Base-by-base conservation (phyloP, 2,113 vertebrate genomes). In the Camelus bactrianus region DNA sequence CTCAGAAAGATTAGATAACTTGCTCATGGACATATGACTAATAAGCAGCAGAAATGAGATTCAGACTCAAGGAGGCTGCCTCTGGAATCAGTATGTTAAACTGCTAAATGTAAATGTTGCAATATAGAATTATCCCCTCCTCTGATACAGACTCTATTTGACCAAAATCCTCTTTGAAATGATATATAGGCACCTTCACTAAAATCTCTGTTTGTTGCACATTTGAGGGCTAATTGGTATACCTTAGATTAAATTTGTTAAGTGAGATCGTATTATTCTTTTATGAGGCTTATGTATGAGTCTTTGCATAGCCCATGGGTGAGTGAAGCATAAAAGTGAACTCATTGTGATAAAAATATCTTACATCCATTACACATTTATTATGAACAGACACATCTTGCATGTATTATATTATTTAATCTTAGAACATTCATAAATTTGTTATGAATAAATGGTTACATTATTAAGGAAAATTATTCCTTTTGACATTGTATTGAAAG, bases 231-330 rank as follows among this genome's bases (percentile, higher is more conserved):
- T 85, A 17, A 54, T 3, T 73, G 2, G 22, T 56, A 62, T 88
- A 81, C 91, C 65, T 93, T 95, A 81, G 60, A 77, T 91, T 65
- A 69, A 67, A 93, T 65, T 58, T 84, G 15, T 93, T 67, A 94
- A 64, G 11, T 91, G 35, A 84, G 54, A 85, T 64, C 26, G 91
- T 13, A 92, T 79, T 93, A 16, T 96, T 58, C 6, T 73, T 1
- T 8, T 80, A 6, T 67, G n/a, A 56, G 8, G 10, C 65, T 94
- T 58, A 79, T 5, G 5, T 42, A 56, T 72, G 69, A 79, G 28
- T 82, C 10, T 48, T 32, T 67, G 15, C 2, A 56, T 72, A 93
- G 9, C 6, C 3, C 26, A 50, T 86, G 50, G 30, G 67, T 80
- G 22, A 89, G 3, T 48, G 9, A 15, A 69, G 30, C 28, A 64